These are phyloP conservation scores for Microtus californicus DNA, from an alignment of 2,797 vertebrate genomes.

Conservation along the genomic window DNA sequence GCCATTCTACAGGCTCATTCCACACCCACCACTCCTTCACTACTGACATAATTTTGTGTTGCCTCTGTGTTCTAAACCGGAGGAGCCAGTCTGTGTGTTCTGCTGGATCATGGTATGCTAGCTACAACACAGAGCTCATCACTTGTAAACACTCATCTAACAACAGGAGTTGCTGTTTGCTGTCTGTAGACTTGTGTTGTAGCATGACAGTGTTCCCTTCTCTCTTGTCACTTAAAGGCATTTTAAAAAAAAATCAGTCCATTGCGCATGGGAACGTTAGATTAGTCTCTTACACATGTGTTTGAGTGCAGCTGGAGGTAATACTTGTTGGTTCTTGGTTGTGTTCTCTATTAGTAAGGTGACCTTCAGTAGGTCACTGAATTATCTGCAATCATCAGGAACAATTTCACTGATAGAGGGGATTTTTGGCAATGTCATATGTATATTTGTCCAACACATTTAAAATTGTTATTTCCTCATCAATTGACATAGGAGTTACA, in stretches of 20 bases:
- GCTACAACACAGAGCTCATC: neutral
- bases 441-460: neutral
- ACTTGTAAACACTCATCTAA: neutral
- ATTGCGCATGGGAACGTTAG: neutral
- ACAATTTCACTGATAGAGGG: neutral
- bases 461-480: neutral
- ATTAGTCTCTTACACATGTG: too few relatives aligned
- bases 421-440: neutral
- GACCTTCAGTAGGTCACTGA: neutral
- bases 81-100: neutral
- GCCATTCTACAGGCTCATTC: neutral
- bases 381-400: neutral
- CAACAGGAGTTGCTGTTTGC: rapidly evolving
- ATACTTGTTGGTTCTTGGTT: neutral
- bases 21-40: neutral
- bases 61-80: neutral
- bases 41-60: neutral
- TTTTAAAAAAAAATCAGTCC: rapidly evolving
- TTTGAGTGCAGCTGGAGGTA: neutral
- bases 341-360: neutral
- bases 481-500: neutral
- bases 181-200: neutral
- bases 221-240: neutral
- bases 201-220: neutral
- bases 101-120: neutral